Conservation (phyloP, 2,888 invertebrate genomes). For the Napeogenes inachia region DNA sequence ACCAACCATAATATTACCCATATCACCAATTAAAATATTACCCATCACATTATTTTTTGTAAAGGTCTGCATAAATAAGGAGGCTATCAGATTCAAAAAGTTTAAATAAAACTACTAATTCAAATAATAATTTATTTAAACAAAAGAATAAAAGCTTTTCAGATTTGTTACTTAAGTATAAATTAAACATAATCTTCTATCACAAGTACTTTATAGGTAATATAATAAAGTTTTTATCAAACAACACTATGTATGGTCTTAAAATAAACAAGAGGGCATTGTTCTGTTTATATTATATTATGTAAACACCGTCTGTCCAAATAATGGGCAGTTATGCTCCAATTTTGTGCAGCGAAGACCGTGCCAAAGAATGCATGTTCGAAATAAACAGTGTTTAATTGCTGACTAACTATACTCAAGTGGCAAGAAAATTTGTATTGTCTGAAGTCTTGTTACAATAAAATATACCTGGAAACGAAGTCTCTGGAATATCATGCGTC, state of each 20-base stretch:
- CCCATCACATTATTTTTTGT: too few species aligned
- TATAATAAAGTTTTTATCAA: neutral
- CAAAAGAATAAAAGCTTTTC: too few species aligned
- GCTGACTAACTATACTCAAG: neutral
- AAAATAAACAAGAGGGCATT: constrained; percentile 2
- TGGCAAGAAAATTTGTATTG: constrained; percentile 3
- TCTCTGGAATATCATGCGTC: constrained; percentile 2
- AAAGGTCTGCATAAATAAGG: too few species aligned
- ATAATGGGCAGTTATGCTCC: constrained; percentile 9
- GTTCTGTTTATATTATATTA: constrained; percentile 6
- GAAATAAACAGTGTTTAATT: constrained; percentile 17
- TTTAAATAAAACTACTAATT: too few species aligned
- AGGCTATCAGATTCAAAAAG: too few species aligned
- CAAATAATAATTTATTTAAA: too few species aligned
- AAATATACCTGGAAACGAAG: constrained; percentile 15
- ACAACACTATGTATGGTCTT: constrained; percentile 11
- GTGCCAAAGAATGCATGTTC: constrained; percentile 21
- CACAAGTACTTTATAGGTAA: too few species aligned
- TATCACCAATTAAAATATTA: too few species aligned
- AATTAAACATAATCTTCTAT: too few species aligned
- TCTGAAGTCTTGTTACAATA: constrained; percentile 9
- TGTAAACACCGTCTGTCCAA: constrained; percentile 3
- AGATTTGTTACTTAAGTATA: too few species aligned
- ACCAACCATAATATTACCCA: too few species aligned
- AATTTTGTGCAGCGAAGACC: constrained; percentile 9